Base-by-base conservation (phyloP, 1,140 invertebrate species). In the Homarus americanus region DNA sequence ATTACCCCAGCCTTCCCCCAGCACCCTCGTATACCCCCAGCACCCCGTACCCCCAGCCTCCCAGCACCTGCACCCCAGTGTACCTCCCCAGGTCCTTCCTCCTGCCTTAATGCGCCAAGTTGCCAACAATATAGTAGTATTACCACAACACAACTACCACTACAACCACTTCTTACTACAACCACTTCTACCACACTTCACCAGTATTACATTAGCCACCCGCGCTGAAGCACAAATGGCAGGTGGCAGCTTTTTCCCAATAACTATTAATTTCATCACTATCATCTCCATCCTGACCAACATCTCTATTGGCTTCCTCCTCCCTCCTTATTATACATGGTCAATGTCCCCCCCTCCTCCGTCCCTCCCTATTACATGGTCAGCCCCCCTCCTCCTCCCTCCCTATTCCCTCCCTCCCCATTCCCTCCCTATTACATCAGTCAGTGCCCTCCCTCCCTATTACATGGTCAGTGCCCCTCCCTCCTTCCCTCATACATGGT, bases 221-320 rank as follows among this genome's bases (percentile, higher is more conserved):
- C 28, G 12, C 20, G 12, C 32, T 4, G 40, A 36, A 24, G 17
- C 34, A 28, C 75, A 78, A 41, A 78, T 78, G 75, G 38, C 38
- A 38, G 75, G 75, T 24, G 15, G 7, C 12, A 41, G 28, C 36
- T 73, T 73, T 73, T 73, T 24, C 38, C 36, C 41, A 78, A 78
- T 78, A 9, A 44, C 75, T 78, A 78, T 78, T 78, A 36, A 78
- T 78, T 41, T 40, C 41, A 36, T 78, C 24, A 38, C 38, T 78
- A 78, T 78, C 75, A 44, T 20, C 75, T 78, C 75, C 38, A 20
- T 78, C 34, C 24, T 44, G 75, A 44, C 75, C 32, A 24, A 36
- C 38, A 9, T 40, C 75, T 40, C 41, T 10, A 40, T 40, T 17
- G 5, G 4, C 38, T 2, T 24, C 40, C 44, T 9, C 32, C 9